Base-by-base conservation (phyloP, 2,888 invertebrate genomes). In the Chelonus formosanus region DNA sequence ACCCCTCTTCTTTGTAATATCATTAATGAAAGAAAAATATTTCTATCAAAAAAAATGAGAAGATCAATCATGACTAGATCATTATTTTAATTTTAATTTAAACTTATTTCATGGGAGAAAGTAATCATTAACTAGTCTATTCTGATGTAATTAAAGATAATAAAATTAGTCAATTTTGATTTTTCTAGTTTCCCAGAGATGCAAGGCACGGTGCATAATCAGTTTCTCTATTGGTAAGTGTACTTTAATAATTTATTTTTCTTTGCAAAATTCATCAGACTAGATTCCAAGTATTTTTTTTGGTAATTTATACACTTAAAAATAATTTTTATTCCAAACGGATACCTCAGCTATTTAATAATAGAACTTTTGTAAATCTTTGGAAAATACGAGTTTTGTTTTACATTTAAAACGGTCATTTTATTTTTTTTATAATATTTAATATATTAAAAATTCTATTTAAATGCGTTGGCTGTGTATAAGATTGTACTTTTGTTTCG, bases 401-500 rank as follows among this genome's bases (percentile, higher is more conserved):
- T 20, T 20, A 20, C 20, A 20, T 20, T 20, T 20, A 20, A 20
- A 20, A 20, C 20, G 20, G 20, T 20, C 20, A 20, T 20, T 20
- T 20, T 2, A 20, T 44, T 53, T 31, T 48, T 52, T 64, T 32
- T 53, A 34, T 47, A 8, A 54, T 35, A 55, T 48, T 59, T 60
- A 62, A 50, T 48, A 56, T 69, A 59, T 63, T 68, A 70, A 61
- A 63, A 65, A 52, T 67, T 68, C 48, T 78, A 74, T 74, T 75
- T 78, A 72, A 72, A 76, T 80, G 76, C 73, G 78, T 83, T 84
- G 84, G 83, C 83, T 82, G 80, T 83, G 80, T 82, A 82, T 82
- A 82, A 79, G 81, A 84, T 84, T 84, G 84, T 84, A 84, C 84
- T 84, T 80, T 79, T 77, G 83, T 84, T 82, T 66, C 79, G 78